phyloP scores from a whole-genome alignment of 1,140 invertebrate species.

The Branchinecta lindahli region DNA sequence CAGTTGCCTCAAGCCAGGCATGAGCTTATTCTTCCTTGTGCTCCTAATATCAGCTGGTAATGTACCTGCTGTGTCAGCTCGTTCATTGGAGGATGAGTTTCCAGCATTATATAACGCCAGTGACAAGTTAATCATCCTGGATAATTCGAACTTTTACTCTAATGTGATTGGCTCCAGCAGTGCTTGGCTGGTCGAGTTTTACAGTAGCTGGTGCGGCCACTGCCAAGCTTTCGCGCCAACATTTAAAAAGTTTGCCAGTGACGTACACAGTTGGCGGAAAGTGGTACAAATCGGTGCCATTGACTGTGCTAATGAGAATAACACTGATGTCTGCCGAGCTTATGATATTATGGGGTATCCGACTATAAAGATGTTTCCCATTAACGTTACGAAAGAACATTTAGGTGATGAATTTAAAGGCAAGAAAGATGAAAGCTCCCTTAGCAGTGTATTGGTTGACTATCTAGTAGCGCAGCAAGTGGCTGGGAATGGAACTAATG shows the following conservation, averaged over 20 bases:
- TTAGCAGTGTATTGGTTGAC: slow-evolving; percentile 40
- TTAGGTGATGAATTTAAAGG: slow-evolving; percentile 37
- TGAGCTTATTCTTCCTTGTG: neutral
- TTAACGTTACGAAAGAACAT: slow-evolving; percentile 33
- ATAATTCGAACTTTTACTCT: neutral
- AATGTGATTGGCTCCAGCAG: slow-evolving; percentile 13
- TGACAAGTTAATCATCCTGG: neutral
- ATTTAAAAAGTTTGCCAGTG: slow-evolving; percentile 29
- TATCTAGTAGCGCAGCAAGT: slow-evolving; percentile 44
- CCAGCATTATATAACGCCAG: neutral
- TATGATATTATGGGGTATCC: slow-evolving; percentile 77
- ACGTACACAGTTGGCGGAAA: slow-evolving; percentile 35
- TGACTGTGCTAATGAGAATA: slow-evolving; percentile 59
- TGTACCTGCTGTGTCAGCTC: neutral
- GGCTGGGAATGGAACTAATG: slow-evolving; percentile 34
- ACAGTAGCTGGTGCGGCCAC: slow-evolving; percentile 35
- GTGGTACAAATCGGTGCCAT: slow-evolving; percentile 41
- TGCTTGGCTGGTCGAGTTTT: slow-evolving; percentile 34
- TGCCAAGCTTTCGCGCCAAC: slow-evolving; percentile 33
- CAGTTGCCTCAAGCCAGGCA: too few species aligned
- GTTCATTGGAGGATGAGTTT: neutral
- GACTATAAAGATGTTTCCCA: slow-evolving; percentile 54
- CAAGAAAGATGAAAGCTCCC: slow-evolving; percentile 36
- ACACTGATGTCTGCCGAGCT: slow-evolving; percentile 57
- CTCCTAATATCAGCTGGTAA: neutral